A percentile compares a stretch with the other conserved stretches of the same genome.
These are phyloP conservation scores for Cyprinella venusta DNA, from an alignment of 2,797 vertebrate species.

Conservation along the genomic window DNA sequence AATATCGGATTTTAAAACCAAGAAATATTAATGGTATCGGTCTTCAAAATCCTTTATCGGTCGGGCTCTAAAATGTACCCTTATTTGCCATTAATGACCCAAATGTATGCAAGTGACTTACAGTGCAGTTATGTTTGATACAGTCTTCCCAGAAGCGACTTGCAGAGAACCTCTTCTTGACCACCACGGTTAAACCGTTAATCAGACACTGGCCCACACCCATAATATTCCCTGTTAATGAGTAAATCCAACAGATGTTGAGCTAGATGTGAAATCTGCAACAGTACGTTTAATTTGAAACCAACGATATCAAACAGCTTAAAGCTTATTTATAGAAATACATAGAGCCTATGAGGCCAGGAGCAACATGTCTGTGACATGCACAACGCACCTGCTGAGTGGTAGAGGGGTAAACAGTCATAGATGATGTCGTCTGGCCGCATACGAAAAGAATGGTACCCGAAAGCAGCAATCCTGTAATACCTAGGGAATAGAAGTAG, in stretches of 20 bases:
- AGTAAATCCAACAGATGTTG: not conserved
- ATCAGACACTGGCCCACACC: slow-evolving; percentile 89
- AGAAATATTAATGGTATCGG: too few relatives aligned
- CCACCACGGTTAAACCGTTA: slow-evolving; percentile 86
- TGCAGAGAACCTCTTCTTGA: slow-evolving; percentile 89
- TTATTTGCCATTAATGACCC: not conserved
- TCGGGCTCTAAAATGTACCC: not conserved
- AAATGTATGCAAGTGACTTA: slow-evolving; percentile 66
- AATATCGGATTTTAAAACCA: too few relatives aligned
- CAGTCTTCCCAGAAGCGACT: slow-evolving; percentile 92
- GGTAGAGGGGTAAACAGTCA: slow-evolving; percentile 91
- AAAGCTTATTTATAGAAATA: not conserved
- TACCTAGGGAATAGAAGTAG: slow-evolving; percentile 75
- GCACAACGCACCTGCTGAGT: slow-evolving; percentile 82
- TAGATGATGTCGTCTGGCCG: slow-evolving; percentile 82
- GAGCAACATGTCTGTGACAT: not conserved
- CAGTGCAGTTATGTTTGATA: slow-evolving; percentile 86
- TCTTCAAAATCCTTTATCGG: too few relatives aligned
- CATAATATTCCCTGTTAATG: slow-evolving; percentile 85
- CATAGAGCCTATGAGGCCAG: not conserved
- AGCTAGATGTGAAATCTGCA: slow-evolving; percentile 4
- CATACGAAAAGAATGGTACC: slow-evolving; percentile 87
- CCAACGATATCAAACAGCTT: not conserved
- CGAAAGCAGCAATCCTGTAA: slow-evolving; percentile 90
- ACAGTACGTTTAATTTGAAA: not conserved